Percentiles rank a stretch among this genome's conserved stretches.
Evolutionary conservation across 2,113 vertebrate genomes (phyloP).

Genomic region (Dunckerocampus dactyliophorus): DNA sequence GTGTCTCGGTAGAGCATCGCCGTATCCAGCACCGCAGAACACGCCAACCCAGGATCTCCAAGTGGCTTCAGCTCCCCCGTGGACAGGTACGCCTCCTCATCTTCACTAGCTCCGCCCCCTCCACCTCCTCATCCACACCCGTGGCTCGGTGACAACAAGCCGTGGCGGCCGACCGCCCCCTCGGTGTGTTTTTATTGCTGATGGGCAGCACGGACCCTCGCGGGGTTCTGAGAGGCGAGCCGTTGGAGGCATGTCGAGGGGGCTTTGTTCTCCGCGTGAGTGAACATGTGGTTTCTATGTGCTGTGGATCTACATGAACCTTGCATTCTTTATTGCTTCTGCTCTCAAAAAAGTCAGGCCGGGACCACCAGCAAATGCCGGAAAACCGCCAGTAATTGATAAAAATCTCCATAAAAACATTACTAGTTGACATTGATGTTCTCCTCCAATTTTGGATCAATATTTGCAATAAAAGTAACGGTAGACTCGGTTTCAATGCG

Average conservation of each 20-base stretch:
- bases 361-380: too few relatives aligned
- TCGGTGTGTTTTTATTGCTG: conserved; percentile 48
- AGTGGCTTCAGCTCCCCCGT: conserved; percentile 82
- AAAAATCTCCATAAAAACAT: too few relatives aligned
- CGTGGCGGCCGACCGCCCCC: conserved; percentile 1
- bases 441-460: too few relatives aligned
- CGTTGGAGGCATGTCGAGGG: conserved; percentile 25
- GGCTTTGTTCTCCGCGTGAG: conserved; percentile 38
- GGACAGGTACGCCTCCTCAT: conserved; percentile 78
- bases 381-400: too few relatives aligned
- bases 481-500: too few relatives aligned
- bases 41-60: conserved; percentile 51
- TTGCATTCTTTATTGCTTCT: not conserved
- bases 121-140: conserved; percentile 37
- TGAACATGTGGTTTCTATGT: not conserved
- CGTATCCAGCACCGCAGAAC: conserved; percentile 69
- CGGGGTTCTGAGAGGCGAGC: too few relatives aligned
- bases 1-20: conserved; percentile 76
- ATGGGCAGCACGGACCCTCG: conserved; percentile 15
- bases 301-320: not conserved
- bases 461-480: too few relatives aligned
- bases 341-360: too few relatives aligned
- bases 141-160: conserved; percentile 40
- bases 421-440: too few relatives aligned
- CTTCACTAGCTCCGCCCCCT: not conserved